These are phyloP conservation scores for Bellardia bayeri DNA, from an alignment of 2,888 invertebrate species.

Conservation along the genomic window DNA sequence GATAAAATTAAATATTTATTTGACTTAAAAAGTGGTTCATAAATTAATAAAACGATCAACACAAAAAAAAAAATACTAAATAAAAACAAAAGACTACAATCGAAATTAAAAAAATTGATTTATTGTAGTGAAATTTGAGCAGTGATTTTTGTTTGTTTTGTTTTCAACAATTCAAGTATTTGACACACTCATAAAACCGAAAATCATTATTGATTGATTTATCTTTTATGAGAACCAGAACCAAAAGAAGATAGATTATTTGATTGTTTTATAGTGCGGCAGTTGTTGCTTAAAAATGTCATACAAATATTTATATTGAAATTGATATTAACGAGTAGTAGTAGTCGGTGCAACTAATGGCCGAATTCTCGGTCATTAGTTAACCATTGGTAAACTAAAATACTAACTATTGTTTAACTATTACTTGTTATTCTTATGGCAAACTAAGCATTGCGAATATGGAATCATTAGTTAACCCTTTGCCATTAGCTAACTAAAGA, in stretches of 20 bases:
- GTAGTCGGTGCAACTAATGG: background rate
- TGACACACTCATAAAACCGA: background rate
- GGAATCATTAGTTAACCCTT: too few relatives aligned
- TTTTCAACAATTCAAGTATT: background rate
- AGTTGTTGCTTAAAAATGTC: background rate
- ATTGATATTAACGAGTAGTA: constrained; percentile 1
- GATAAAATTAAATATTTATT: constrained; percentile 27
- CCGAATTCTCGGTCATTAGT: too few relatives aligned
- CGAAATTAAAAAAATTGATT: constrained; percentile 32
- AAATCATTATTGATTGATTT: background rate
- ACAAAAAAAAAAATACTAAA: background rate
- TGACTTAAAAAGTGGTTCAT: constrained; percentile 7
- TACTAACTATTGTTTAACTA: too few relatives aligned
- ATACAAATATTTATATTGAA: background rate
- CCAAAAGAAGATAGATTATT: background rate
- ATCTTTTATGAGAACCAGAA: background rate
- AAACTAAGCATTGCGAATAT: too few relatives aligned
- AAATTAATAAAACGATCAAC: constrained; percentile 36
- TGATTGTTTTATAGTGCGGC: background rate
- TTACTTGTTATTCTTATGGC: too few relatives aligned
- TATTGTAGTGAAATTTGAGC: background rate
- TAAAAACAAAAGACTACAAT: background rate
- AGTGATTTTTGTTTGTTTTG: too few relatives aligned
- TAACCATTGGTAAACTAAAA: too few relatives aligned
- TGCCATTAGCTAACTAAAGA: too few relatives aligned